These are phyloP conservation scores for Hipposideros larvatus DNA, from an alignment of 2,797 vertebrate species.

Conservation along the genomic window DNA sequence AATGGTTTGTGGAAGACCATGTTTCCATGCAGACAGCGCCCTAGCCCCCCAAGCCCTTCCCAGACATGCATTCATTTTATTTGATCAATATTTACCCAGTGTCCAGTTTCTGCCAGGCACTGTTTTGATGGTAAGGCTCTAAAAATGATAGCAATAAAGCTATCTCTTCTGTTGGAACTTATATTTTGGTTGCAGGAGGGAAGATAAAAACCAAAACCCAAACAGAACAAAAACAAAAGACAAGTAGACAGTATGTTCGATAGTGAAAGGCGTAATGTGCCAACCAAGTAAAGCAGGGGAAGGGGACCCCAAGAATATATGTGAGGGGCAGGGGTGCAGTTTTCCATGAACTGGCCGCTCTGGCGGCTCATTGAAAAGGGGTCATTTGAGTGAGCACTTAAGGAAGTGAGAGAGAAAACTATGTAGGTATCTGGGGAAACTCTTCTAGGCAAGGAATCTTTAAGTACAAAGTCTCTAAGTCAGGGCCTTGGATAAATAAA, in stretches of 20 bases:
- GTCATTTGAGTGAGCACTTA: not conserved
- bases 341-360: not conserved
- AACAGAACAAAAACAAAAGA: not conserved
- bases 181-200: not conserved
- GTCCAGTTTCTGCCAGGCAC: not conserved
- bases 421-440: not conserved
- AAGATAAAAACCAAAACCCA: not conserved
- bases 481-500: not conserved
- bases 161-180: not conserved
- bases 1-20: not conserved
- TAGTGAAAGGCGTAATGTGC: not conserved
- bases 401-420: not conserved
- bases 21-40: not conserved
- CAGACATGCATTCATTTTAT: not conserved
- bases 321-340: accelerated
- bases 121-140: not conserved
- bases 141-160: not conserved
- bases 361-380: not conserved
- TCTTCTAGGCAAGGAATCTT: not conserved
- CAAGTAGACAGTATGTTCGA: too few species aligned
- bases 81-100: not conserved
- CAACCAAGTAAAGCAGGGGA: not conserved
- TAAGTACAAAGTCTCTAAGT: not conserved
- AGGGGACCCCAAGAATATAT: too few species aligned
- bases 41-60: not conserved